Conservation (phyloP, 2,113 vertebrate genomes). For the Narcine bancroftii region DNA sequence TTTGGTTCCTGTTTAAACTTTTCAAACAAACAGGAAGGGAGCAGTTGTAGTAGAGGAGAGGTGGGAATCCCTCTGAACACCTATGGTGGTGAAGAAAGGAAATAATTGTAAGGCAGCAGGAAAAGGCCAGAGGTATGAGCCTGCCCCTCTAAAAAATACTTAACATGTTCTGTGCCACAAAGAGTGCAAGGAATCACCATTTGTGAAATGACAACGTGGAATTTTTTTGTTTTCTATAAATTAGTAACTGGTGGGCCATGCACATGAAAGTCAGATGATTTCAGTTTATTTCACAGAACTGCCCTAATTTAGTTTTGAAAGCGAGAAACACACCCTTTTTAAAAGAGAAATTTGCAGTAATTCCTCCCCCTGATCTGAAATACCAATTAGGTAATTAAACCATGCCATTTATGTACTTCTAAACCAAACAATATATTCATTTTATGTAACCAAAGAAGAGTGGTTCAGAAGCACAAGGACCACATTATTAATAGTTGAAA, state of each 20-base stretch:
- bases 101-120: no score
- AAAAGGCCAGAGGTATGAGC: no score
- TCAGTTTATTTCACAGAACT: background rate
- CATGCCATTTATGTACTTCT: background rate
- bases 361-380: background rate
- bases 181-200: background rate
- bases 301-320: background rate
- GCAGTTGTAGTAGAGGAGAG: no score
- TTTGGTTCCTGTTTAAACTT: no score
- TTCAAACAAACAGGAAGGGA: no score
- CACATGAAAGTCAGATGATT: constrained; percentile 1
- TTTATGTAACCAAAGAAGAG: background rate
- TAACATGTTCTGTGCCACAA: background rate
- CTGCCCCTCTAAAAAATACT: no score
- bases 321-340: background rate
- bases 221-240: background rate
- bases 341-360: background rate
- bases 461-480: background rate
- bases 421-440: background rate
- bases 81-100: no score
- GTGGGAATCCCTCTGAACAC: no score
- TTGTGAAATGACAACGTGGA: no score
- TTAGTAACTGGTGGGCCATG: background rate
- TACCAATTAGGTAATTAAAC: background rate
- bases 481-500: background rate